Evolutionary conservation across 2,113 vertebrate species (phyloP).

Genomic region (Cheirogaleus medius): DNA sequence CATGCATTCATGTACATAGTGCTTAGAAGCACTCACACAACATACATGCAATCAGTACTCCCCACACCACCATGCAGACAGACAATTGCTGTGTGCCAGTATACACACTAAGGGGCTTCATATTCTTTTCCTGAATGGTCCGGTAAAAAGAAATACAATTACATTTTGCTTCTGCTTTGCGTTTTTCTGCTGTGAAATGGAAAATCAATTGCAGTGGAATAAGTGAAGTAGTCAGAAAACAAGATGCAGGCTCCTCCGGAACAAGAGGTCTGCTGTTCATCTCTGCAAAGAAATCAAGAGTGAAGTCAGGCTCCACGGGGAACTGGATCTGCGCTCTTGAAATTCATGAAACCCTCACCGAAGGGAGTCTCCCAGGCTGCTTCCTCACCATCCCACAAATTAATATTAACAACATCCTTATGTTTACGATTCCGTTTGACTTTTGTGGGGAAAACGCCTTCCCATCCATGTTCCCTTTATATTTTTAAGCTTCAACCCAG

Average conservation of each 20-base stretch:
- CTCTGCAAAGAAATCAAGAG: neutral
- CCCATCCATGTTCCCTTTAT: neutral
- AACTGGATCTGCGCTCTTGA: neutral
- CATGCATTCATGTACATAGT: accelerated
- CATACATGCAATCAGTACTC: accelerated
- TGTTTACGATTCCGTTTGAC: neutral
- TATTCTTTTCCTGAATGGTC: neutral
- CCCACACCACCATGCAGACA: neutral
- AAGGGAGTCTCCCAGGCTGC: neutral
- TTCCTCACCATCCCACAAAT: neutral
- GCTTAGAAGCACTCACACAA: neutral
- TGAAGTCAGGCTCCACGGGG: neutral
- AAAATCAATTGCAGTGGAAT: constrained; percentile 37
- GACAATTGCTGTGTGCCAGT: neutral
- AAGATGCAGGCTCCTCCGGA: neutral
- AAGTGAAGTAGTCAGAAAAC: constrained; percentile 30
- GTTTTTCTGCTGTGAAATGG: neutral
- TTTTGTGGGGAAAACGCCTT: neutral
- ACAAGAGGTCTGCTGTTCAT: neutral
- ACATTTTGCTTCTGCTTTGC: constrained; percentile 34
- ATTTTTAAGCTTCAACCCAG: neutral
- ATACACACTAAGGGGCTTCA: neutral
- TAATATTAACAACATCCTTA: neutral
- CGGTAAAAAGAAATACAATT: neutral
- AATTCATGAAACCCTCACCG: constrained; percentile 56